Conservation (phyloP, 1,140 invertebrate genomes). For the Drosophila gunungcola region DNA sequence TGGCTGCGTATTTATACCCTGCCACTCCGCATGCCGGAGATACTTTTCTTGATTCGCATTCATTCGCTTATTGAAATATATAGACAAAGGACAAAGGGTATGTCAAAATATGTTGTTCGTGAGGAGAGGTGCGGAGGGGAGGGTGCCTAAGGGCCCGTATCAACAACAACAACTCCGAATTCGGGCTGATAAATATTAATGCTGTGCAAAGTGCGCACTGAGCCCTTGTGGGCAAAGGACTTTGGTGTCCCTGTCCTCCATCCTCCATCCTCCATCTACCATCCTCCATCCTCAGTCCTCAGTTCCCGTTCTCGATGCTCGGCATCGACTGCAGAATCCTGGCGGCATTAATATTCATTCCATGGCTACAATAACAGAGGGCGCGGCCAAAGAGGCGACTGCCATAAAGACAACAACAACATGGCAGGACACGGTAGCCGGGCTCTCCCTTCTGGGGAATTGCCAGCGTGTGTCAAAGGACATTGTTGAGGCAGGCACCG, state of each 20-base stretch:
- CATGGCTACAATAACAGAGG: conserved; percentile 74
- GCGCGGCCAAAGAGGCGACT: conserved; percentile 63
- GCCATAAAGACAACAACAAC: conserved; percentile 49
- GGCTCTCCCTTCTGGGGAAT: conserved; percentile 36
- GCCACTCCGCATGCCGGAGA: conserved; percentile 19
- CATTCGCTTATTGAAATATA: conserved; percentile 71
- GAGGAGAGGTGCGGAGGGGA: too few relatives aligned
- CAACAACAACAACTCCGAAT: conserved; percentile 52
- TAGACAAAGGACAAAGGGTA: conserved; percentile 45
- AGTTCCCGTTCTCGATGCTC: conserved; percentile 1
- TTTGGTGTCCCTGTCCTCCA: conserved; percentile 42
- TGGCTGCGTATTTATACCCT: conserved; percentile 4
- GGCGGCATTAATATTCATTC: conserved; percentile 80
- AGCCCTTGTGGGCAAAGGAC: conserved; percentile 80
- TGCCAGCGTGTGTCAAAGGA: conserved; percentile 72
- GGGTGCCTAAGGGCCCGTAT: conserved; percentile 8
- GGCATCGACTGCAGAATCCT: conserved; percentile 61
- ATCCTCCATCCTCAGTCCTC: not conserved
- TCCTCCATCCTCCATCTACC: not conserved
- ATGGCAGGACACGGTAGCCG: conserved; percentile 39
- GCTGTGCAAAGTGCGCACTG: conserved; percentile 78
- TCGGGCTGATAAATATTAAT: conserved; percentile 80
- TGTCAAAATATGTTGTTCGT: conserved; percentile 67
- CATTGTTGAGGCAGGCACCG: conserved; percentile 61
- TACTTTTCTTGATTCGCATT: conserved; percentile 27